phyloP scores from a whole-genome alignment of 2,797 vertebrate species.

The Etheostoma nigrum region DNA sequence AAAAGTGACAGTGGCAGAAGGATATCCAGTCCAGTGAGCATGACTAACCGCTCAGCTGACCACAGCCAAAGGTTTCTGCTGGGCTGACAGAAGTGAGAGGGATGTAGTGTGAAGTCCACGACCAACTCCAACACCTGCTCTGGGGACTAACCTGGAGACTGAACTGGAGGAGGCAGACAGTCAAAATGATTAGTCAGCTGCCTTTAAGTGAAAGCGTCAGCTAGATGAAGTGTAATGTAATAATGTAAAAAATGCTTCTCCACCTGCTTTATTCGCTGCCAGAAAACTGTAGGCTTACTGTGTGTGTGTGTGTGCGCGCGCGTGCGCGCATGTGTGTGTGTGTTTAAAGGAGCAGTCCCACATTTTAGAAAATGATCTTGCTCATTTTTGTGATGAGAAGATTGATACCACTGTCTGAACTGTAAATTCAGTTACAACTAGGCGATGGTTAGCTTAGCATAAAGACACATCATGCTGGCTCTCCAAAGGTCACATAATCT shows the following conservation, averaged over 20 bases:
- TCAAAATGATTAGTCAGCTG: constrained; percentile 16
- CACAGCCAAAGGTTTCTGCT: constrained; percentile 44
- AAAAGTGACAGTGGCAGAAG: constrained; percentile 28
- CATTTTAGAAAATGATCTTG: not conserved
- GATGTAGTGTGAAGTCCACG: constrained; percentile 17
- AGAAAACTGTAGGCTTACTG: not conserved
- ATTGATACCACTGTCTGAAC: too few species aligned
- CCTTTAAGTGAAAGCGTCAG: constrained; percentile 13
- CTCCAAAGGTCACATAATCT: not conserved
- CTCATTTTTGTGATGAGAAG: too few species aligned
- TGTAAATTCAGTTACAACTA: not conserved
- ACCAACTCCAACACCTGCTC: constrained; percentile 30
- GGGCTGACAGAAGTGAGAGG: constrained; percentile 5
- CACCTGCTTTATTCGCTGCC: constrained; percentile 4
- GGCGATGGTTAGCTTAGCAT: not conserved
- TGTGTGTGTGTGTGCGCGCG: not conserved
- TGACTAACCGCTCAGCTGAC: constrained; percentile 62
- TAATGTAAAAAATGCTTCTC: not conserved
- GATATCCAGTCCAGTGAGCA: constrained; percentile 55
- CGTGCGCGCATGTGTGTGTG: too few species aligned
- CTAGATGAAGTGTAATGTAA: too few species aligned
- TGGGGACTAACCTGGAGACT: constrained; percentile 24
- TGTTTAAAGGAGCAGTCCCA: not conserved
- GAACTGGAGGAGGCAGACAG: constrained; percentile 14
- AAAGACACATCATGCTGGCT: not conserved